Evolutionary conservation across 2,113 vertebrate genomes (phyloP).

Genomic region (Galeopterus variegatus): DNA sequence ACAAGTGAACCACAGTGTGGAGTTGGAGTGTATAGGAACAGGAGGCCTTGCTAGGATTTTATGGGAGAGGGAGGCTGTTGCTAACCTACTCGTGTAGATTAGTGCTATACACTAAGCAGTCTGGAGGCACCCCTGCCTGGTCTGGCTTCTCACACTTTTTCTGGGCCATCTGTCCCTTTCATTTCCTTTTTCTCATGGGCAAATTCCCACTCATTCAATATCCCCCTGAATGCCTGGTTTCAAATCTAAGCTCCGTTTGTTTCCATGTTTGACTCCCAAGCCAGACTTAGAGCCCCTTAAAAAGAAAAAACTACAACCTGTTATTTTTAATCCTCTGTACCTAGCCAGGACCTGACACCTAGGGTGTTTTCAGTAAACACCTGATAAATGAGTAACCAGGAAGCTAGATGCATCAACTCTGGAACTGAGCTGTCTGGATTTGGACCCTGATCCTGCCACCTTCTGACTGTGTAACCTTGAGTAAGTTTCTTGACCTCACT

Average conservation of each 20-base stretch:
- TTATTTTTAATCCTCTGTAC: not conserved
- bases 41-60: not conserved
- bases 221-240: not conserved
- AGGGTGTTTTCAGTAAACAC: not conserved
- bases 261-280: not conserved
- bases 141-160: not conserved
- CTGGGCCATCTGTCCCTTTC: not conserved
- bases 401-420: not conserved
- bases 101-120: not conserved
- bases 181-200: not conserved
- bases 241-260: not conserved
- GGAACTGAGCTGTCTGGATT: not conserved
- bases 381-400: not conserved
- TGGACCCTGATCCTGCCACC: not conserved
- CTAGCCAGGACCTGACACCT: not conserved
- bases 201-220: not conserved
- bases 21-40: not conserved
- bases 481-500: conserved; percentile 21
- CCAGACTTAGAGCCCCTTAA: not conserved
- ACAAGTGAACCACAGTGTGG: not conserved
- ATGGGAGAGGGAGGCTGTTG: not conserved
- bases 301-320: not conserved
- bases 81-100: too few species aligned
- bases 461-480: not conserved
- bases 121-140: not conserved